phyloP scores from a whole-genome alignment of 2,113 vertebrate species.

The Litocranius walleri region DNA sequence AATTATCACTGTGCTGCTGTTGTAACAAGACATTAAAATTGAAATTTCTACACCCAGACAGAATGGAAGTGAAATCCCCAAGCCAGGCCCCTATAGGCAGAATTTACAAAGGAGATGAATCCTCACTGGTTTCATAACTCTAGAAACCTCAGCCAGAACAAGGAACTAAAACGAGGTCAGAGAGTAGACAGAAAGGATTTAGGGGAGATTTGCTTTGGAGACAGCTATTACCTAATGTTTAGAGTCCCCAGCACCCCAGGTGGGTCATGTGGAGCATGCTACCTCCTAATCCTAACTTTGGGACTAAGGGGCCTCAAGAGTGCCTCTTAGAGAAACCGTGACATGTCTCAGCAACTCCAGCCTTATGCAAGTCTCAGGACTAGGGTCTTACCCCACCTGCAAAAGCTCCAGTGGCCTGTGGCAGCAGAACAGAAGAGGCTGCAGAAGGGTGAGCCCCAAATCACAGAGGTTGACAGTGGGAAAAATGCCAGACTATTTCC shows the following conservation, averaged over 20 bases:
- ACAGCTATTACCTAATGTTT: not conserved
- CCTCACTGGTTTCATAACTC: not conserved
- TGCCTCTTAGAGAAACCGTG: not conserved
- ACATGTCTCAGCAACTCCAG: not conserved
- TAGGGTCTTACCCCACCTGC: not conserved
- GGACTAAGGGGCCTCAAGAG: not conserved
- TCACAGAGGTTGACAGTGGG: not conserved
- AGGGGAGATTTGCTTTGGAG: not conserved
- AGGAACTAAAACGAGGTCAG: slow-evolving; percentile 1
- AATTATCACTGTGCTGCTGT: not conserved
- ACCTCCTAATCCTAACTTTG: not conserved
- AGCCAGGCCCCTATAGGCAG: not conserved
- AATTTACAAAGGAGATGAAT: slow-evolving; percentile 8
- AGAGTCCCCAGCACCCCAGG: not conserved
- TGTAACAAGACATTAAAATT: not conserved
- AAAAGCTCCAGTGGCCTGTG: not conserved
- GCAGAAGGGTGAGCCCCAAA: no score
- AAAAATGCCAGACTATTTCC: not conserved
- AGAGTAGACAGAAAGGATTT: not conserved
- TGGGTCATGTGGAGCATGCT: not conserved
- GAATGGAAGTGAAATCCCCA: not conserved
- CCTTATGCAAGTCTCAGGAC: not conserved
- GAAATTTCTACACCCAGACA: not conserved
- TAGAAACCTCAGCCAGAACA: not conserved
- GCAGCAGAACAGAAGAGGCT: not conserved